phyloP scores from a whole-genome alignment of 2,113 vertebrate species.

The Lagopus muta region DNA sequence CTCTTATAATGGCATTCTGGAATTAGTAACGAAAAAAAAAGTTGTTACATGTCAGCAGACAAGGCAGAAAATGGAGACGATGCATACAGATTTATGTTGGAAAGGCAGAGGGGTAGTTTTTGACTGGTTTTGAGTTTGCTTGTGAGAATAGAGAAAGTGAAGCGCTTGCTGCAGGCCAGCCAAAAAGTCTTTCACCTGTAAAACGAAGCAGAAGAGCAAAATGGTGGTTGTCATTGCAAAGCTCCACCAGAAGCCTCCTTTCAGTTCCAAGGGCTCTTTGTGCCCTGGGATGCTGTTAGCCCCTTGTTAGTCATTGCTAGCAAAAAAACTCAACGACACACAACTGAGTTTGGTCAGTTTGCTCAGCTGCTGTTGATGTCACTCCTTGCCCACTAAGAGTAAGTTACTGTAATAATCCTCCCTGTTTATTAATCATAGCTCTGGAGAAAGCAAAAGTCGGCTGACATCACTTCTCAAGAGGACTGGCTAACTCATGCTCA shows the following conservation, averaged over 20 bases:
- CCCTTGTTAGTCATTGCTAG: conserved; percentile 76
- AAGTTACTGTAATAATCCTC: conserved; percentile 82
- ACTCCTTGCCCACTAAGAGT: conserved; percentile 75
- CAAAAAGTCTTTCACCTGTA: conserved; percentile 2
- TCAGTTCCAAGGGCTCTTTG: conserved; percentile 73
- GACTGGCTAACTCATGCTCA: conserved; percentile 73
- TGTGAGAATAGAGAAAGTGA: background rate
- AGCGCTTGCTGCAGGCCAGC: background rate
- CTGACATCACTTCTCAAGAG: conserved; percentile 77
- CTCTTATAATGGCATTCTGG: conserved; percentile 23
- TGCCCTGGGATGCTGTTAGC: conserved; percentile 71
- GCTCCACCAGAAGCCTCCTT: conserved; percentile 35
- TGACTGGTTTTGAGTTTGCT: background rate
- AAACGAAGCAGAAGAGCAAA: conserved; percentile 54
- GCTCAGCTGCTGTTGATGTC: conserved; percentile 84
- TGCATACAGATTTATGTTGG: background rate
- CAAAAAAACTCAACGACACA: conserved; percentile 58
- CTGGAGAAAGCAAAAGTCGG: conserved; percentile 76
- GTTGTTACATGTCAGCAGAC: background rate
- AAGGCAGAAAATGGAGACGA: background rate
- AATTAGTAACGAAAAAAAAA: conserved; percentile 16
- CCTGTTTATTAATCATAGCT: conserved; percentile 81
- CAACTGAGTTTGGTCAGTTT: conserved; percentile 77
- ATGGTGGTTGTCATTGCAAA: conserved; percentile 50
- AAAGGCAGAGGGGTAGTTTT: background rate